phyloP scores from a whole-genome alignment of 2,797 vertebrate genomes.

The Myioborus melanocephalus region DNA sequence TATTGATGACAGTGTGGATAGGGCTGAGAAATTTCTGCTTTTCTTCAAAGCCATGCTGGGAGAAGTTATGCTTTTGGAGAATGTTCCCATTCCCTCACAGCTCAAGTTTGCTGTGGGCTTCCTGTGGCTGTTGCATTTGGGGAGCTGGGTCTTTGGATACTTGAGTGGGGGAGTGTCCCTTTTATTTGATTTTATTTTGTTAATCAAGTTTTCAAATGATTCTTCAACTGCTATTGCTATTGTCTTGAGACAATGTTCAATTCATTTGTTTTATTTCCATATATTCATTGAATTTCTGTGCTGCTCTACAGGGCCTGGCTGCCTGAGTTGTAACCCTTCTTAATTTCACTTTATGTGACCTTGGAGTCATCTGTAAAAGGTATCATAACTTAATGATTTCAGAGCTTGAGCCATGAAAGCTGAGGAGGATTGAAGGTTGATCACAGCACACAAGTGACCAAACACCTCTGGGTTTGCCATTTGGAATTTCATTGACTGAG shows the following conservation, averaged over 20 bases:
- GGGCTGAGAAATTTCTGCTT: not conserved
- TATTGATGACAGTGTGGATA: not conserved
- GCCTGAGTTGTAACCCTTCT: conserved; percentile 5
- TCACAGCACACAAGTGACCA: not conserved
- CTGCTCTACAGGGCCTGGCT: not conserved
- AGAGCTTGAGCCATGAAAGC: not conserved
- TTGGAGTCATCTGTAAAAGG: conserved; percentile 2
- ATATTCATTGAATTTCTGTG: not conserved
- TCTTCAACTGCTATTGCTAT: not conserved
- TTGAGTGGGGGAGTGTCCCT: not conserved
- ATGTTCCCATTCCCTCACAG: accelerated
- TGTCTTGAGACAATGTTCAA: not conserved
- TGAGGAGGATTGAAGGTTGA: not conserved
- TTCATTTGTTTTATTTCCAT: not conserved
- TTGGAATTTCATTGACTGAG: not conserved
- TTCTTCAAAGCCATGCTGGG: not conserved
- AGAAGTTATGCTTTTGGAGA: not conserved
- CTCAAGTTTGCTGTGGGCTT: not conserved
- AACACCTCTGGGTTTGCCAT: not conserved
- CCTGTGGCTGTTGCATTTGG: not conserved
- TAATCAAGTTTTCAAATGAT: not conserved
- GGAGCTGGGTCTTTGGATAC: not conserved
- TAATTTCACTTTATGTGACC: not conserved
- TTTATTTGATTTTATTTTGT: not conserved
- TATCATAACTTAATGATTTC: conserved; percentile 4